Evolutionary conservation across 2,888 invertebrate genomes (phyloP).

Genomic region (Drosophila monieri): DNA sequence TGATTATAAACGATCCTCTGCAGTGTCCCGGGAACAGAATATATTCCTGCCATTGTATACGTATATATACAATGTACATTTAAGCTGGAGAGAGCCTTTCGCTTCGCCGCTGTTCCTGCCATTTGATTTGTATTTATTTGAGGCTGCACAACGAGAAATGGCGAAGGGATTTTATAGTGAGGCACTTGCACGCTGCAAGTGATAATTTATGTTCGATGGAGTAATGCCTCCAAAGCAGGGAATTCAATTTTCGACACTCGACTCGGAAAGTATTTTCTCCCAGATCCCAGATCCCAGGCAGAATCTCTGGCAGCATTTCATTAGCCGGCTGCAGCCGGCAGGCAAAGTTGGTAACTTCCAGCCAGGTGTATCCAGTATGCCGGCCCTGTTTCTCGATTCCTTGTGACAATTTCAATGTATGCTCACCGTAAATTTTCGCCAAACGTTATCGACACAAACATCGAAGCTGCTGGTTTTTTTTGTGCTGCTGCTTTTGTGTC

Average conservation of each 20-base stretch:
- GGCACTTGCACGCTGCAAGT: constrained; percentile 58
- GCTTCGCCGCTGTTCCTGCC: constrained; percentile 26
- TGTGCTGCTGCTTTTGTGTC: constrained; percentile 4
- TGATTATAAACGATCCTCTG: constrained; percentile 78
- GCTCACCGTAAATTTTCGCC: constrained; percentile 77
- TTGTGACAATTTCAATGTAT: constrained; percentile 72
- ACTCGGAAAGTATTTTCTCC: constrained; percentile 15
- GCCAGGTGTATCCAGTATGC: constrained; percentile 19
- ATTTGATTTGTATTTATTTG: constrained; percentile 53
- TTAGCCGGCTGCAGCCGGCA: constrained; percentile 21
- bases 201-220: constrained; percentile 72
- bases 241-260: constrained; percentile 36
- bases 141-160: constrained; percentile 20
- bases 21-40: constrained; percentile 46
- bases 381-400: constrained; percentile 21
- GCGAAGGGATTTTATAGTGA: constrained; percentile 48
- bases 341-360: constrained; percentile 18
- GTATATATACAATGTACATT: constrained; percentile 41
- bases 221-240: constrained; percentile 16
- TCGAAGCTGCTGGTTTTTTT: constrained; percentile 26
- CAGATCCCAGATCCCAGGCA: constrained; percentile 8
- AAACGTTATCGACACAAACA: constrained; percentile 52
- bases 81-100: constrained; percentile 61
- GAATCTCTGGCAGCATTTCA: constrained; percentile 17
- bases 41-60: constrained; percentile 2